These are phyloP conservation scores for Drosophila sordidapex DNA, from an alignment of 2,888 invertebrate genomes.

Conservation along the genomic window DNA sequence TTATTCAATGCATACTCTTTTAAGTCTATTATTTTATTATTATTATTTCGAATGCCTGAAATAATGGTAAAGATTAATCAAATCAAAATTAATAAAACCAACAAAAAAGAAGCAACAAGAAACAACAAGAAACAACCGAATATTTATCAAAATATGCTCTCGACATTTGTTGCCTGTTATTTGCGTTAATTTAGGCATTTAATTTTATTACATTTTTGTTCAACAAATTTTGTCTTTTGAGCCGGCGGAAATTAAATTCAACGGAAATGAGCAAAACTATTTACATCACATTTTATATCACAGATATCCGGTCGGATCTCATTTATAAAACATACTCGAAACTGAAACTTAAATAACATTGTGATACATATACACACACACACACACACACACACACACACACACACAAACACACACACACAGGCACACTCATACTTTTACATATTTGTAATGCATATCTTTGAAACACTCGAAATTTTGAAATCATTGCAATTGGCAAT, in stretches of 20 bases:
- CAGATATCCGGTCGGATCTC: conserved; percentile 35
- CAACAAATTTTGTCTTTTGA: conserved; percentile 39
- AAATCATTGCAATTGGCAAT: background rate
- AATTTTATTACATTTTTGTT: background rate
- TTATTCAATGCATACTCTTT: background rate
- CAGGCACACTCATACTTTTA: background rate
- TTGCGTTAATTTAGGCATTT: conserved; percentile 26
- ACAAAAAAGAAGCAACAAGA: background rate
- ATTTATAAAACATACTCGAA: conserved; percentile 34
- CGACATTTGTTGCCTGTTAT: conserved; percentile 10
- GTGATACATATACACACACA: background rate
- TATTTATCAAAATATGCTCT: conserved; percentile 23
- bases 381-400: background rate
- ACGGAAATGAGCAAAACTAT: conserved; percentile 44
- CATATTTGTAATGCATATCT: background rate
- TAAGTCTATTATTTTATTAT: too few relatives aligned
- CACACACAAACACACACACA: background rate
- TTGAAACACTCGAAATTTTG: background rate
- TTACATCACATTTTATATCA: conserved; percentile 24
- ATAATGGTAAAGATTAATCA: background rate
- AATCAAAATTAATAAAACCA: background rate
- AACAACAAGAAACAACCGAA: conserved; percentile 2
- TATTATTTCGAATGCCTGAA: conserved; percentile 9
- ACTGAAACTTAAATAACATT: background rate
- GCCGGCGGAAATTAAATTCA: conserved; percentile 60